Evolutionary conservation across 1,140 invertebrate species (phyloP).

Genomic region (Ctenoplectra terminalis): DNA sequence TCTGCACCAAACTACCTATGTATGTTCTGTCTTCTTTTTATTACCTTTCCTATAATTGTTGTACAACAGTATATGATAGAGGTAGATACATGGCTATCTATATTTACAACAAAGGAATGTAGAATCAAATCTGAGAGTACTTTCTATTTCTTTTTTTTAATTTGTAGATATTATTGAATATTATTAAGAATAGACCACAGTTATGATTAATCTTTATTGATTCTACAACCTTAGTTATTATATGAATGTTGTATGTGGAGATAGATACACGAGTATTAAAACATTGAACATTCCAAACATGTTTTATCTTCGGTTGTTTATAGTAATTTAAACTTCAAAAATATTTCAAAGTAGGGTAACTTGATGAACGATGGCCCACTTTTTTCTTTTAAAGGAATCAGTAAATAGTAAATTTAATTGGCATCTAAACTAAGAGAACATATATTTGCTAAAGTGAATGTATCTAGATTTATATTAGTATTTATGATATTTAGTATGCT

Average conservation of each 20-base stretch:
- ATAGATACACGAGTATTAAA: conserved; percentile 32
- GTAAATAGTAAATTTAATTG: no score
- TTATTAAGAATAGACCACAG: conserved; percentile 16
- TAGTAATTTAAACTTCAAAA: not conserved
- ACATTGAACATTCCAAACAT: not conserved
- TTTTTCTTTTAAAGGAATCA: no score
- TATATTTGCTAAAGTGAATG: no score
- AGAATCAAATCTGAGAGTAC: conserved; percentile 53
- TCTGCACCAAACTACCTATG: conserved; percentile 84
- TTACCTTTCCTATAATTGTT: conserved; percentile 73
- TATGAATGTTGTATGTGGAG: conserved; percentile 52
- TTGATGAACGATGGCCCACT: no score
- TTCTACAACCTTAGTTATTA: conserved; percentile 49
- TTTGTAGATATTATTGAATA: conserved; percentile 21
- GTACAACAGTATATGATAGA: conserved; percentile 70
- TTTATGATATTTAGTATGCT: no score
- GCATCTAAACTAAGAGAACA: no score
- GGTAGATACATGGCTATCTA: conserved; percentile 68
- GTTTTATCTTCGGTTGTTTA: not conserved
- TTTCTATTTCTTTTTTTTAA: conserved; percentile 43
- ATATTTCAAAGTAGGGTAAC: not conserved
- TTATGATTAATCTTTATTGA: conserved; percentile 29
- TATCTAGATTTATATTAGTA: no score
- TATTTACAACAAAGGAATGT: conserved; percentile 48
- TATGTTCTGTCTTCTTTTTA: conserved; percentile 82